phyloP scores from a whole-genome alignment of 2,888 invertebrate species.

The Caenorhabditis parvicauda region DNA sequence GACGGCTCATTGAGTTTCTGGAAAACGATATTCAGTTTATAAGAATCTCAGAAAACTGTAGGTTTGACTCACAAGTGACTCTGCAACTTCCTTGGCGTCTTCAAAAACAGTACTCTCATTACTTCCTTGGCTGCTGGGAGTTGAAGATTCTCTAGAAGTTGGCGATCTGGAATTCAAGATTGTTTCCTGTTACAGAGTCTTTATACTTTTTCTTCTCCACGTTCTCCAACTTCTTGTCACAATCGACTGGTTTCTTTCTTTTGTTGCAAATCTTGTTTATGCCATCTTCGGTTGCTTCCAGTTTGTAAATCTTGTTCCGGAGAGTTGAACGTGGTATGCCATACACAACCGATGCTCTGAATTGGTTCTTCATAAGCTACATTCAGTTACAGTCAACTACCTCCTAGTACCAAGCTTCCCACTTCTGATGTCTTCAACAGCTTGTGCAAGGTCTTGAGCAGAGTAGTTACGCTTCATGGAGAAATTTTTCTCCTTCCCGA shows the following conservation, averaged over 20 bases:
- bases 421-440: constrained; percentile 72
- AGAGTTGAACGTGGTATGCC: constrained; percentile 93
- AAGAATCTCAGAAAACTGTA: no score
- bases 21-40: background rate
- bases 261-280: constrained; percentile 6
- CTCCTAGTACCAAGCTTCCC: constrained; percentile 43
- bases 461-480: constrained; percentile 77
- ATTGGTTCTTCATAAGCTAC: background rate
- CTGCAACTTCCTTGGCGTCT: background rate
- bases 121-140: no score
- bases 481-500: background rate
- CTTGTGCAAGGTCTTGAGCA: constrained; percentile 89
- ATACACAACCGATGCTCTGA: constrained; percentile 85
- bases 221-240: constrained; percentile 19
- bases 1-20: background rate
- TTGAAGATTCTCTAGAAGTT: no score
- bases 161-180: no score
- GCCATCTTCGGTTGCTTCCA: constrained; percentile 57
- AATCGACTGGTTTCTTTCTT: constrained; percentile 12
- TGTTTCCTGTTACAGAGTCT: constrained; percentile 13
- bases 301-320: constrained; percentile 79
- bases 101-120: background rate
- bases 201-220: constrained; percentile 8
- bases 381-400: background rate
- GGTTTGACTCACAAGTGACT: constrained; percentile 11